Evolutionary conservation across 2,888 invertebrate genomes (phyloP).

Genomic region (Leistus spinibarbis): DNA sequence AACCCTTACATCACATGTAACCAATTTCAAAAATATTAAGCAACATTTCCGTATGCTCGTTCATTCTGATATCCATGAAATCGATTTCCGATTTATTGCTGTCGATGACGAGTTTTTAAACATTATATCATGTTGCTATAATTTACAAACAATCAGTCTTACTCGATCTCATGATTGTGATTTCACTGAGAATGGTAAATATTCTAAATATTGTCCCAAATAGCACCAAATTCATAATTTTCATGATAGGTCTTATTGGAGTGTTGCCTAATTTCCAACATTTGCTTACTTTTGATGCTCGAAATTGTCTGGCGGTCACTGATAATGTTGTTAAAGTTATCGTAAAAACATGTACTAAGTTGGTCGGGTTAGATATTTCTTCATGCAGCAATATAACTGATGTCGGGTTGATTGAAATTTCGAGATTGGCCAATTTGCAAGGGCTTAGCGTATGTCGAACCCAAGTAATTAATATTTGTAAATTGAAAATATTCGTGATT

Average conservation of each 20-base stretch:
- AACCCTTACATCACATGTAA: slow-evolving; percentile 4
- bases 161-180: slow-evolving; percentile 43
- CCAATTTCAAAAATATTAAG: slow-evolving; percentile 3
- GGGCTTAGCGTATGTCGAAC: slow-evolving; percentile 53
- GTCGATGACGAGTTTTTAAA: slow-evolving; percentile 51
- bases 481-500: not conserved
- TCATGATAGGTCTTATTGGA: slow-evolving; percentile 48
- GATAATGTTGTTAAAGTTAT: slow-evolving; percentile 62
- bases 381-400: slow-evolving; percentile 53
- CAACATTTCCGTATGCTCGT: slow-evolving; percentile 43
- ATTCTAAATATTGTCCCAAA: not conserved
- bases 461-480: slow-evolving; percentile 47
- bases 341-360: slow-evolving; percentile 57
- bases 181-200: slow-evolving; percentile 46
- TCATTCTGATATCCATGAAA: slow-evolving; percentile 47
- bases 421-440: slow-evolving; percentile 47
- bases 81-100: slow-evolving; percentile 50
- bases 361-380: slow-evolving; percentile 59
- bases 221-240: slow-evolving; percentile 34
- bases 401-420: slow-evolving; percentile 47
- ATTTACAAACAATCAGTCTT: slow-evolving; percentile 49
- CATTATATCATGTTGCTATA: slow-evolving; percentile 46
- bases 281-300: slow-evolving; percentile 48
- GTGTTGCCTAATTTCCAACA: slow-evolving; percentile 48
- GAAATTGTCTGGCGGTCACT: slow-evolving; percentile 55